Base-by-base conservation (phyloP, 1,140 invertebrate genomes). In the Holotrichia oblita region DNA sequence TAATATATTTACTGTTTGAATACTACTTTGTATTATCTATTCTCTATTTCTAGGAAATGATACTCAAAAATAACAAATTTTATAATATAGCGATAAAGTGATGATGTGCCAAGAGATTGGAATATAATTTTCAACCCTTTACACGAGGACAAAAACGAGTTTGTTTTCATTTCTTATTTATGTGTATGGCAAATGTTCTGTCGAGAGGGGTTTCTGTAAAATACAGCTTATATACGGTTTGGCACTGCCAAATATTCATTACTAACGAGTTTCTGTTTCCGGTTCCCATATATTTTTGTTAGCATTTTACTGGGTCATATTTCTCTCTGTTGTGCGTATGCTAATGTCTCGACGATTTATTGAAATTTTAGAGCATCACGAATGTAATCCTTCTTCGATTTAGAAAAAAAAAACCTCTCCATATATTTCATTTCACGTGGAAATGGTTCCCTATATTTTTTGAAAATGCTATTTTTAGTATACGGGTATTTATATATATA, bases 201-300 rank as follows among this genome's bases (percentile, higher is more conserved):
- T 9, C 22, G 61, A 69, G 22, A 22, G 61, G 61, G 22, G 48
- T 17, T 69, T 69, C 61, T 22, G 61, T 34, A 34, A 34, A 14
- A 27, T 69, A 69, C 61, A 22, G 61, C 27, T 27, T 24, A 24
- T 69, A 69, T 69, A 69, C 61, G 61, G 22, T 22, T 69, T 34
- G 27, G 61, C 22, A 69, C 22, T 69, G 61, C 61, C 61, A 69
- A 69, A 69, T 69, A 69, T 69, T 69, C 61, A 69, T 69, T 69
- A 69, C 61, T 69, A 69, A 69, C 61, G 61, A 69, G 61, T 69
- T 69, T 69, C 61, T 27, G 61, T 69, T 69, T 69, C 61, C 61
- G 61, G 61, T 69, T 69, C 61, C 61, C 61, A 69, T 69, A 24
- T 69, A 69, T 69, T 69, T 69, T 69, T 20, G 61, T 69, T 69